Conservation (phyloP, 2,113 vertebrate genomes). For the Apaloderma vittatum region DNA sequence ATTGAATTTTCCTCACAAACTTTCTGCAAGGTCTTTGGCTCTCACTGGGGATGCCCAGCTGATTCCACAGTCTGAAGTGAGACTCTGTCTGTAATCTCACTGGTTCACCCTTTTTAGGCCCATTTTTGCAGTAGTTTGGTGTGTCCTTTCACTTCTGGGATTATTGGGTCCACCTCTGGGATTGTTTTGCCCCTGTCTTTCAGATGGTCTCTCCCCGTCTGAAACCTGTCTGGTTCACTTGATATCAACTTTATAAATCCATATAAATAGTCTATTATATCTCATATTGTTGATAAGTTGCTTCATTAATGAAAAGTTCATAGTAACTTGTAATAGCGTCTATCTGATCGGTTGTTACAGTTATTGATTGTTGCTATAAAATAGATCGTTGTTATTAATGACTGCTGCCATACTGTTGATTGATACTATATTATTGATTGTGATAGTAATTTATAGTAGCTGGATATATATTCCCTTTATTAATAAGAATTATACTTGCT, state of each 20-base stretch:
- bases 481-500: neutral
- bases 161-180: neutral
- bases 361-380: neutral
- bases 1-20: neutral
- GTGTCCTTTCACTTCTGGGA: neutral
- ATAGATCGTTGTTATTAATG: neutral
- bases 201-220: neutral
- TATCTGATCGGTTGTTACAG: neutral
- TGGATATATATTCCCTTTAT: neutral
- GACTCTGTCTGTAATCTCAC: neutral
- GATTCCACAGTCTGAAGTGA: neutral
- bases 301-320: neutral
- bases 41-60: accelerated
- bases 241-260: neutral
- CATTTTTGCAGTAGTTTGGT: neutral
- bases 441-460: neutral
- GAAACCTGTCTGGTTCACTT: neutral
- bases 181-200: accelerated
- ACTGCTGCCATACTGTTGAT: neutral
- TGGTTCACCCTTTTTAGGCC: accelerated
- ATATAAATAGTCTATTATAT: neutral
- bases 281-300: neutral
- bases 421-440: neutral
- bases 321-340: neutral
- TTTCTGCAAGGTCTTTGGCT: neutral